These are phyloP conservation scores for Cyphomyrus plagiostoma DNA, from an alignment of 2,113 vertebrate genomes.

Conservation along the genomic window DNA sequence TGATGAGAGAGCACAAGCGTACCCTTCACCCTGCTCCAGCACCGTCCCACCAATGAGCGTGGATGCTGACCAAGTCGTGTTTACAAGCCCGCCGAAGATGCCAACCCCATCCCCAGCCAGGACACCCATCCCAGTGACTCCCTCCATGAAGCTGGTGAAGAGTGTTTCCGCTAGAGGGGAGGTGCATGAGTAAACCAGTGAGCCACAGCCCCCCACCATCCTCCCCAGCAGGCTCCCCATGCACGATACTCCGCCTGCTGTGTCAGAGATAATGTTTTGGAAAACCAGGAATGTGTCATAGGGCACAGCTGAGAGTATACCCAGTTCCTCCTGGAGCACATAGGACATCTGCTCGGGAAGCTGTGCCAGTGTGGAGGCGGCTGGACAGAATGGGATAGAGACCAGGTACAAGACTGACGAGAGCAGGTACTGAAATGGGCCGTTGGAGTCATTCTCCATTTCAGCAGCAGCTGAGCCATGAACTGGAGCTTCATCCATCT, in stretches of 20 bases:
- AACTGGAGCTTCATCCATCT: neutral
- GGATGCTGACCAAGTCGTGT: constrained; percentile 50
- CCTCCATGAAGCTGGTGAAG: constrained; percentile 45
- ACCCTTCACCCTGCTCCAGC: constrained; percentile 44
- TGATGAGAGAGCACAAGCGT: constrained; percentile 43
- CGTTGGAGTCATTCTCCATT: constrained; percentile 40
- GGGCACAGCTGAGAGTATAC: constrained; percentile 50
- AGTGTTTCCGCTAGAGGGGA: constrained; percentile 49
- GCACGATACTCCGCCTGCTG: constrained; percentile 40
- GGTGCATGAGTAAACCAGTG: constrained; percentile 39
- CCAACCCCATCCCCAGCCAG: constrained; percentile 49
- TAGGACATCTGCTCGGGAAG: constrained; percentile 55
- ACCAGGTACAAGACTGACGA: constrained; percentile 49
- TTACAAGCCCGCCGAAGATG: constrained; percentile 36
- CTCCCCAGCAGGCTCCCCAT: constrained; percentile 36
- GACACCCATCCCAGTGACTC: constrained; percentile 51
- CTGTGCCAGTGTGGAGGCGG: constrained; percentile 48
- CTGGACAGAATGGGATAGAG: constrained; percentile 45
- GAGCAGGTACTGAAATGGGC: constrained; percentile 44
- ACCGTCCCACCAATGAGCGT: constrained; percentile 41
- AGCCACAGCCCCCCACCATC: constrained; percentile 36
- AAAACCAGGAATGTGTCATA: constrained; percentile 45
- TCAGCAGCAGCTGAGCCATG: constrained; percentile 15
- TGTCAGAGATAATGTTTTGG: constrained; percentile 50
- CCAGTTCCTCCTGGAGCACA: constrained; percentile 56